Evolutionary conservation across 2,888 invertebrate genomes (phyloP).

Genomic region (Andrena chrysosceles): DNA sequence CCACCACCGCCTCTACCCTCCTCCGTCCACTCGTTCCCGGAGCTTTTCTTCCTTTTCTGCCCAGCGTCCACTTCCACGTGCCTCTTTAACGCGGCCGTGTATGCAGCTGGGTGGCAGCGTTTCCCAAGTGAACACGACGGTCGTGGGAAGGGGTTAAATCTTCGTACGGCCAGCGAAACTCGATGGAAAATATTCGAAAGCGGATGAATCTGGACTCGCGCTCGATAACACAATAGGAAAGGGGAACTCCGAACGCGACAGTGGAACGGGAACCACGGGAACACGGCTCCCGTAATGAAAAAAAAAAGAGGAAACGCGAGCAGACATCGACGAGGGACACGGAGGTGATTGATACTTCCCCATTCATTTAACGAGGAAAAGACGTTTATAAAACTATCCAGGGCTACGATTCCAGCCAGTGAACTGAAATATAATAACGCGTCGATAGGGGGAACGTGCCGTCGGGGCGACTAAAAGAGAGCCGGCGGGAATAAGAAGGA

Average conservation of each 20-base stretch:
- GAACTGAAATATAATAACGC: conserved; percentile 68
- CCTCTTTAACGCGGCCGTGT: conserved; percentile 32
- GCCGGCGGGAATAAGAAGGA: conserved; percentile 18
- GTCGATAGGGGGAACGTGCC: conserved; percentile 53
- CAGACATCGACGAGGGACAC: not conserved
- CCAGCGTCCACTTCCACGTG: not conserved
- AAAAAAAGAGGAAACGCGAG: not conserved
- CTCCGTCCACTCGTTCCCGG: not conserved
- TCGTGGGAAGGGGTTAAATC: not conserved
- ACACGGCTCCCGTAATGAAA: no score
- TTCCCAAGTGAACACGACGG: not conserved
- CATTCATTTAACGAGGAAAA: conserved; percentile 32
- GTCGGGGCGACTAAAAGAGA: conserved; percentile 14
- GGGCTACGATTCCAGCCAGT: conserved; percentile 46
- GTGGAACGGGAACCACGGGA: not conserved
- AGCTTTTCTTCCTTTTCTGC: not conserved
- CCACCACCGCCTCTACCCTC: conserved; percentile 41
- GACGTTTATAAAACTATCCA: conserved; percentile 48
- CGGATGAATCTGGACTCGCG: conserved; percentile 1
- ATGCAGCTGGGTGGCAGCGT: not conserved
- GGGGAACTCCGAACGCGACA: not conserved
- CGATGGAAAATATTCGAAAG: conserved; percentile 17
- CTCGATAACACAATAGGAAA: conserved; percentile 6
- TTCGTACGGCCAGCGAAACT: not conserved
- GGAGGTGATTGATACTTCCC: conserved; percentile 13